Evolutionary conservation across 2,113 vertebrate species (phyloP), one percentile per base, ranked within the genome.

Genomic region (Stictonetta naevosa): DNA sequence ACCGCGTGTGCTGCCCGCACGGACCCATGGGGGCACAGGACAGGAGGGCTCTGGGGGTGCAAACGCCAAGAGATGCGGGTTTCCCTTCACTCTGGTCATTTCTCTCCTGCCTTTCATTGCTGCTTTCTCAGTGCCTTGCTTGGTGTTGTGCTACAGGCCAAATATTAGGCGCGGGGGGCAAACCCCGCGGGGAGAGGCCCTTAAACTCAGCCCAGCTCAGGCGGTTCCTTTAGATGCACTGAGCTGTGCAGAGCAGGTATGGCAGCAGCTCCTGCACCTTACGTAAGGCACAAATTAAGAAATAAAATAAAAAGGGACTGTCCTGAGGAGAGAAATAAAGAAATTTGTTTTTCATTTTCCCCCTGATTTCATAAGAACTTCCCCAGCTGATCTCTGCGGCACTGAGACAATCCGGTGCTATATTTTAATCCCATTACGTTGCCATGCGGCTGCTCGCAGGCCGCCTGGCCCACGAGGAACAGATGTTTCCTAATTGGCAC

Each of bases 361-460:
- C 29, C 34, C 26, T 13, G 22, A 8, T 90, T 90, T 86, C 80
- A 4, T 74, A 16, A 79, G 94, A 66, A 29, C 90, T 82, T 68
- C 77, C 90, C 2, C 50, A 67, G 74, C 67, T 83, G 95, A 90
- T 82, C 86, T 26, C 66, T 58, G 67, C 75, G 31, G 90, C 86
- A 12, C 90, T 34, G 21, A 60, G 83, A 22, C 92, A 92, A 93
- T 89, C 96, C 77, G 20, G 90, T 58, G 94, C 78, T 53, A 29
- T 29, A 68, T 95, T 96, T 96, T 94, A 96, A 96, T 95, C 94
- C 96, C 97, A 94, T 98, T 94, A 96, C 21, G 95, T 85, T 92
- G 77, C 95, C 89, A 76, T 95, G 97, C 55, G 89, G 75, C 73
- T 38, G 63, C 92, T 82, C 64, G 18, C 74, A 55, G 79, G 62